phyloP scores from a whole-genome alignment of 1,140 invertebrate genomes.

The Lineus longissimus region DNA sequence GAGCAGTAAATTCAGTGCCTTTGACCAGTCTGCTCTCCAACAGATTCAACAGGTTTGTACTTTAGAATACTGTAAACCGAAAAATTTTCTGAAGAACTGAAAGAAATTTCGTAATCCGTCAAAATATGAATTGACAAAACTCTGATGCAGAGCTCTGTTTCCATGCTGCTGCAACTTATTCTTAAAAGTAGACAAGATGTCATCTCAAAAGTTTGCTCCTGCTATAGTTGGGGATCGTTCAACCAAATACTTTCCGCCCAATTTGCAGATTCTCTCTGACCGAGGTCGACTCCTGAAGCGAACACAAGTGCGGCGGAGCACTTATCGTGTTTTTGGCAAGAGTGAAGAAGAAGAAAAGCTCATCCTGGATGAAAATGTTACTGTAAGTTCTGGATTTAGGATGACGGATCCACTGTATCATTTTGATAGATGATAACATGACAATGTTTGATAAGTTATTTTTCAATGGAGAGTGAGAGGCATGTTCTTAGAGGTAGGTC shows the following conservation, averaged over 20 bases:
- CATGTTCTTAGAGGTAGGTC: too few species aligned
- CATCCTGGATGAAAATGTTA: conserved; percentile 24
- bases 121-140: too few species aligned
- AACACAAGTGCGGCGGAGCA: conserved; percentile 75
- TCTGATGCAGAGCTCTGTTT: too few species aligned
- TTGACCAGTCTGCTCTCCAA: conserved; percentile 73
- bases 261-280: conserved; percentile 65
- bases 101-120: background rate
- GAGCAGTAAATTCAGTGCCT: conserved; percentile 61
- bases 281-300: conserved; percentile 70
- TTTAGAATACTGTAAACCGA: background rate
- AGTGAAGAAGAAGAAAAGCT: conserved; percentile 30
- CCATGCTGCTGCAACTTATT: too few species aligned
- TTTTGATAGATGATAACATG: too few species aligned
- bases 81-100: background rate
- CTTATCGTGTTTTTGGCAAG: conserved; percentile 70
- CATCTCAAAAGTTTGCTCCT: too few species aligned
- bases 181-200: too few species aligned
- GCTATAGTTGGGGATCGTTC: too few species aligned
- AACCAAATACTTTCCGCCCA: too few species aligned
- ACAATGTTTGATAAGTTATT: too few species aligned
- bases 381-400: background rate
- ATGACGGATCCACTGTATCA: too few species aligned
- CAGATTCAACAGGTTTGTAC: conserved; percentile 72
- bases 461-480: too few species aligned